A percentile compares a stretch with the other conserved stretches of the same genome.
Evolutionary conservation across 2,113 vertebrate genomes (phyloP).

Genomic region (Cariama cristata): DNA sequence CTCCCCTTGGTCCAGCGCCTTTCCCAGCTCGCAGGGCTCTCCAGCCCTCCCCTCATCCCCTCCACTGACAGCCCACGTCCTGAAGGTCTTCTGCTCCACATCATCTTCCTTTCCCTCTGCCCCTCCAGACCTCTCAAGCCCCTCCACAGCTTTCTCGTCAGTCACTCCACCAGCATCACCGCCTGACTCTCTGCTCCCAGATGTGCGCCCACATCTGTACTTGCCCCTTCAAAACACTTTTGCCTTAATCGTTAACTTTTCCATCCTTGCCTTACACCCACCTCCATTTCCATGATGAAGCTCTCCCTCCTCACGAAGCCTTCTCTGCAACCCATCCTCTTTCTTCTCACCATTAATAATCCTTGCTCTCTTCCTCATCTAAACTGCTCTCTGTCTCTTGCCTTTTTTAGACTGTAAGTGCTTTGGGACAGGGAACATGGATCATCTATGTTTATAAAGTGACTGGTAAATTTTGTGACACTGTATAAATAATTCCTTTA

Average conservation of each 20-base stretch:
- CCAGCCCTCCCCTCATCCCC: neutral
- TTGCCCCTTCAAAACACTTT: neutral
- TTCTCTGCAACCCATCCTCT: neutral
- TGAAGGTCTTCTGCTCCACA: neutral
- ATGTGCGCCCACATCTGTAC: neutral
- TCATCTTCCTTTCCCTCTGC: neutral
- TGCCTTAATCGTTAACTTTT: neutral
- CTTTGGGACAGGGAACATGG: slow-evolving; percentile 51
- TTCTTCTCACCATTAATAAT: slow-evolving; percentile 37
- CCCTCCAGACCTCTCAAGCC: neutral
- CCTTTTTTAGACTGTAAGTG: slow-evolving; percentile 64
- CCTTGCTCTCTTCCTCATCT: neutral
- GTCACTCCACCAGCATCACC: neutral
- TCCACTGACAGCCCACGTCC: accelerated
- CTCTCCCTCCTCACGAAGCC: neutral
- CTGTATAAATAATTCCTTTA: slow-evolving; percentile 66
- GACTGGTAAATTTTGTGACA: slow-evolving; percentile 50
- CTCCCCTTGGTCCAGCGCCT: neutral
- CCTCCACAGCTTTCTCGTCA: neutral
- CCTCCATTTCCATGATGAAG: neutral
- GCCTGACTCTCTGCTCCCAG: neutral
- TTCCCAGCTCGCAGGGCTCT: neutral
- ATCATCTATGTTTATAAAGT: slow-evolving; percentile 59
- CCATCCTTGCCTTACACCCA: neutral
- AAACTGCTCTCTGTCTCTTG: slow-evolving; percentile 43